phyloP scores from a whole-genome alignment of 2,797 vertebrate species.

The Notoglanidium macrostoma region DNA sequence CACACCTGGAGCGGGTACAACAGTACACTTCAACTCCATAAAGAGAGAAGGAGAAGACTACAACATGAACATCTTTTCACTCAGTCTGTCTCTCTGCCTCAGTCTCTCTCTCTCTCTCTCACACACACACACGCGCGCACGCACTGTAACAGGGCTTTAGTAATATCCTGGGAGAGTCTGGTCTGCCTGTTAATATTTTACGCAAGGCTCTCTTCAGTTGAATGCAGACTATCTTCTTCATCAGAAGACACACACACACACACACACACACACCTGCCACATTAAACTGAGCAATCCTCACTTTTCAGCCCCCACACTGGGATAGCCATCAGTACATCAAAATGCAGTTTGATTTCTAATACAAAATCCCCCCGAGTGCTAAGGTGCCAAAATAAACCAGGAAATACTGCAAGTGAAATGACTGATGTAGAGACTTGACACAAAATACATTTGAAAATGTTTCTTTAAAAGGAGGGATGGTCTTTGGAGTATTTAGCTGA shows the following conservation, averaged over 20 bases:
- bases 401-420: neutral
- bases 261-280: neutral
- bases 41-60: neutral
- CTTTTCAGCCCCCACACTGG: neutral
- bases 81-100: neutral
- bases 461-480: neutral
- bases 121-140: neutral
- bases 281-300: neutral
- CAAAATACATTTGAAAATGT: neutral
- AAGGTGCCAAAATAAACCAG: neutral
- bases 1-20: conserved; percentile 27
- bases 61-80: neutral
- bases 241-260: neutral
- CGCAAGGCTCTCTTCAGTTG: neutral
- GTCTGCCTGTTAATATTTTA: neutral
- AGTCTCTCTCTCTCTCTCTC: neutral
- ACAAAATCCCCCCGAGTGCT: neutral
- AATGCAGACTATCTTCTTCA: conserved; percentile 3
- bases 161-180: neutral
- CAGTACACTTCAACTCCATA: neutral
- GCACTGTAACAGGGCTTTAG: neutral
- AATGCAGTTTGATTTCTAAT: neutral
- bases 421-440: neutral
- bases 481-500: neutral
- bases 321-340: neutral